Evolutionary conservation across 2,888 invertebrate genomes (phyloP).

Genomic region (Drosophila pseudotalamancana): DNA sequence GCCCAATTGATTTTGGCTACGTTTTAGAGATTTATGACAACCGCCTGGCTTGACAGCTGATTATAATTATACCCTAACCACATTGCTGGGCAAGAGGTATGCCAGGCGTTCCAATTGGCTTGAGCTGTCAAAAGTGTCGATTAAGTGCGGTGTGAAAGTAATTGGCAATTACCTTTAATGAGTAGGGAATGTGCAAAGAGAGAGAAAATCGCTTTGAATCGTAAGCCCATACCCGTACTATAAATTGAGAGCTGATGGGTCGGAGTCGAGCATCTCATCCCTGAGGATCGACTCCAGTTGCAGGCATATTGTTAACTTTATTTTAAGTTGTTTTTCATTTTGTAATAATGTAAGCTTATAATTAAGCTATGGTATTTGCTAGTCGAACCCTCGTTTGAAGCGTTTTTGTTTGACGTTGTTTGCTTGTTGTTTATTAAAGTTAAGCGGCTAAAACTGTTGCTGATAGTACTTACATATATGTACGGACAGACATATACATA

Average conservation of each 20-base stretch:
- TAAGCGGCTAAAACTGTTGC: slow-evolving; percentile 17
- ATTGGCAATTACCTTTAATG: too few species aligned
- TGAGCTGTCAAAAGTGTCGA: background rate
- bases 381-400: background rate
- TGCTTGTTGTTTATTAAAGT: slow-evolving; percentile 27
- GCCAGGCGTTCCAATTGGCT: background rate
- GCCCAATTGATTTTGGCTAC: slow-evolving; percentile 54
- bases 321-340: background rate
- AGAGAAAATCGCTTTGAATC: background rate
- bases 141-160: too few species aligned
- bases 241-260: too few species aligned
- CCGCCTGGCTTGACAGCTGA: slow-evolving; percentile 46
- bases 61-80: slow-evolving; percentile 45
- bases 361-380: background rate
- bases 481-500: slow-evolving; percentile 13
- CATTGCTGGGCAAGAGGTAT: background rate
- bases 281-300: too few species aligned
- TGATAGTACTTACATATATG: slow-evolving; percentile 15
- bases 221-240: too few species aligned
- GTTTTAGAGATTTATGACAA: slow-evolving; percentile 63
- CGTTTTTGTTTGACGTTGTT: slow-evolving; percentile 35
- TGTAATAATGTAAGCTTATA: too few species aligned
- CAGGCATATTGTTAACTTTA: too few species aligned
- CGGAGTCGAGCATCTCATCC: too few species aligned
- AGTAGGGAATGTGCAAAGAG: too few species aligned